phyloP scores from a whole-genome alignment of 2,797 vertebrate genomes.

The Bradypus variegatus region DNA sequence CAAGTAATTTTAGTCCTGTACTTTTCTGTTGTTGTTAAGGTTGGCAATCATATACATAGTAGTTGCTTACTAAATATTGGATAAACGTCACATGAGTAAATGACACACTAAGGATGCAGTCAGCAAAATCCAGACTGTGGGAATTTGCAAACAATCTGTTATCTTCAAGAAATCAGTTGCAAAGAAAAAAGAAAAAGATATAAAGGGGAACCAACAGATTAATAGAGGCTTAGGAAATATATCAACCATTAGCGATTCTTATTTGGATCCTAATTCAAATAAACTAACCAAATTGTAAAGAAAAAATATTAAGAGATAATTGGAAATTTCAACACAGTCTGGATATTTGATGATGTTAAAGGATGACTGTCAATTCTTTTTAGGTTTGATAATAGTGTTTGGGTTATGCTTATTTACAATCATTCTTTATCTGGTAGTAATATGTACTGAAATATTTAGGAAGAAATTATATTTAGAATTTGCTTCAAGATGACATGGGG shows the following conservation, averaged over 20 bases:
- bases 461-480: not conserved
- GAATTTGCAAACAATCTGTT: not conserved
- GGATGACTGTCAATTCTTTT: not conserved
- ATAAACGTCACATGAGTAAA: not conserved
- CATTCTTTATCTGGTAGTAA: not conserved
- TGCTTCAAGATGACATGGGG: not conserved
- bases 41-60: not conserved
- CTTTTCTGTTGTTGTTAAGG: not conserved
- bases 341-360: not conserved
- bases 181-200: not conserved
- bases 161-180: not conserved
- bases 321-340: not conserved
- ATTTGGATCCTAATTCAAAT: constrained; percentile 23
- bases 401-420: not conserved
- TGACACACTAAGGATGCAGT: not conserved
- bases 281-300: not conserved
- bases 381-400: not conserved
- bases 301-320: not conserved
- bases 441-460: not conserved
- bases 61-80: constrained; percentile 23
- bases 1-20: not conserved
- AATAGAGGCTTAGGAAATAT: not conserved
- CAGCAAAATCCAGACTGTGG: not conserved
- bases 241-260: not conserved
- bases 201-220: not conserved